Evolutionary conservation across 2,113 vertebrate species (phyloP).

Genomic region (Crypturellus undulatus): DNA sequence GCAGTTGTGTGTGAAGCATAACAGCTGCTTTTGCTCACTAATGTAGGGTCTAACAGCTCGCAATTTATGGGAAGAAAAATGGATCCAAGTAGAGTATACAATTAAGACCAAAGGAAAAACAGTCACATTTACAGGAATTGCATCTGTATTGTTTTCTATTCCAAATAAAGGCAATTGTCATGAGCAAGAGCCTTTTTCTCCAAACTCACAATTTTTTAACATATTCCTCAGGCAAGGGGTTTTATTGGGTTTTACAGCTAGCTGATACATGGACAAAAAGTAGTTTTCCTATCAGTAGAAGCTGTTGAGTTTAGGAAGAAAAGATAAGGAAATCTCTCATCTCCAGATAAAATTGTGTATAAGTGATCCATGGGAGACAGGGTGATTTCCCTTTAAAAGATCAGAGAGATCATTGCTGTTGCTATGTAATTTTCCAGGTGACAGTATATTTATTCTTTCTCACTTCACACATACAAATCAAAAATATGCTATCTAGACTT

Average conservation of each 20-base stretch:
- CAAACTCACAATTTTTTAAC: background rate
- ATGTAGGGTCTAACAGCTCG: background rate
- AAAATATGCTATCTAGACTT: background rate
- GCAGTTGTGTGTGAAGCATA: background rate
- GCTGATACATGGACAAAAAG: background rate
- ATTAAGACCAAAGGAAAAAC: background rate
- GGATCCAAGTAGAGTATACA: background rate
- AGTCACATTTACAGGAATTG: background rate
- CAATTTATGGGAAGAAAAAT: background rate
- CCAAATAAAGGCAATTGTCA: background rate
- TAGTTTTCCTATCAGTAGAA: background rate
- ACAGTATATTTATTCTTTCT: background rate
- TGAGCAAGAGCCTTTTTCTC: background rate
- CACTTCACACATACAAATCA: background rate
- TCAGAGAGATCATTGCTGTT: background rate
- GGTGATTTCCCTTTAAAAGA: background rate
- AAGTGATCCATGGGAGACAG: background rate
- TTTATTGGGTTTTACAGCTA: constrained; percentile 1
- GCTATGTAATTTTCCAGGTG: constrained; percentile 4
- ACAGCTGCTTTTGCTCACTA: background rate
- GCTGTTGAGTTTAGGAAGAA: background rate
- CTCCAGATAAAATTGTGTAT: constrained; percentile 11
- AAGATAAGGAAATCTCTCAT: background rate
- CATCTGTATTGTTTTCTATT: background rate
- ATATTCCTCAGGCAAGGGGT: background rate